Percentiles rank a stretch among this genome's conserved stretches.
These are phyloP conservation scores for Labeo calbasu DNA, from an alignment of 2,797 vertebrate species.

Conservation along the genomic window DNA sequence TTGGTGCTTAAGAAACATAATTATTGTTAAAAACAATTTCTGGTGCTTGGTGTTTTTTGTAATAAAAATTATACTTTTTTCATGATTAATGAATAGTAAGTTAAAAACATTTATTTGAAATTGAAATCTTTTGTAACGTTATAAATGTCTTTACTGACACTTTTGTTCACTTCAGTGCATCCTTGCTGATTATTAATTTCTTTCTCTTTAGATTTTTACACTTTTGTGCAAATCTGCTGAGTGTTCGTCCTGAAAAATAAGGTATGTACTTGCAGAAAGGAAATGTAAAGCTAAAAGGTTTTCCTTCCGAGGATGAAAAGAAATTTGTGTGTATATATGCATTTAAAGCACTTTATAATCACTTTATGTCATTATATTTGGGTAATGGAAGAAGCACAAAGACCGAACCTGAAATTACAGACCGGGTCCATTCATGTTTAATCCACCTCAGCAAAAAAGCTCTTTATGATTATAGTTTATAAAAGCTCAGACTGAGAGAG, in stretches of 20 bases:
- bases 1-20: background rate
- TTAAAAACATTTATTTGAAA: background rate
- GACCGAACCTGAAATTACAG: background rate
- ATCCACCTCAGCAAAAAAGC: background rate
- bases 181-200: background rate
- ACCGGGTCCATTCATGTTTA: background rate
- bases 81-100: background rate
- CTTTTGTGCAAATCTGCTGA: background rate
- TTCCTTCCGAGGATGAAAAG: background rate
- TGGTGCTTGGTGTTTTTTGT: background rate
- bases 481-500: slow-evolving; percentile 25
- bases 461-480: background rate
- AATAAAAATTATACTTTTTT: too few species aligned
- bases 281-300: background rate
- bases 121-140: too few species aligned
- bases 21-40: background rate
- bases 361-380: background rate
- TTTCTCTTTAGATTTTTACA: background rate
- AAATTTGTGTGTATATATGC: background rate
- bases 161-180: background rate
- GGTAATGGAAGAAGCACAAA: background rate
- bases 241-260: background rate
- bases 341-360: slow-evolving; percentile 2
- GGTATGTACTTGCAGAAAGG: background rate
- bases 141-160: background rate